Evolutionary conservation across 2,888 invertebrate species (phyloP), one percentile per base, ranked within the genome.

Genomic region (Eupeodes latifasciatus): DNA sequence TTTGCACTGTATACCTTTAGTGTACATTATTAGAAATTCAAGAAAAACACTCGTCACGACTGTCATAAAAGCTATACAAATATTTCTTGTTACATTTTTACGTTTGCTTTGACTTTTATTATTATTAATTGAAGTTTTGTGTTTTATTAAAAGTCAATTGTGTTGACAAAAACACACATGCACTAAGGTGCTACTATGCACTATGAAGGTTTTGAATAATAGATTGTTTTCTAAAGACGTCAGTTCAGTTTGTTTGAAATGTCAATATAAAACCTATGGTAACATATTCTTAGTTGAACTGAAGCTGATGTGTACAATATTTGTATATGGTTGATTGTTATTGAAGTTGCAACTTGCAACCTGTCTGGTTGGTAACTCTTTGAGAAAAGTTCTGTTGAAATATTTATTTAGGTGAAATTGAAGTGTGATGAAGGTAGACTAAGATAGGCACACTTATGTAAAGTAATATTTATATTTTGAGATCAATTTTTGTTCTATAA

Each of bases 371-470:
- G 27, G 40, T 40, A 40, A 40, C 40, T 53, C 5, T 5, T 55
- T 5, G 5, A 61, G 10, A 36, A n/a, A 61, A 40, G 40, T 62
- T 62, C n/a, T 67, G 47, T 49, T 49, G 67, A 67, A 67, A 67
- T 49, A 34, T 67, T 67, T 14, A 67, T 67, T 49, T 67, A 67
- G 36, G 67, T 51, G 14, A 14, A 7, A 27, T 44, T 44, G 40
- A 40, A 40, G 9, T 40, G 40, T 27, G 27, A 27, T 27, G 27
- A 2, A 27, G 27, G 27, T 27, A 27, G 27, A 27, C 27, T 27
- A 27, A 27, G 40, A 40, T 7, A 40, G 40, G 6, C 9, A 40
- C 40, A 40, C 40, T 40, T 40, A 9, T 7, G 40, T 40, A 9
- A 40, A 40, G 40, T 40, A 40, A 9, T 40, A 40, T 40, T 40